Conservation (phyloP, 2,888 invertebrate species). For the Andricus curvator region DNA sequence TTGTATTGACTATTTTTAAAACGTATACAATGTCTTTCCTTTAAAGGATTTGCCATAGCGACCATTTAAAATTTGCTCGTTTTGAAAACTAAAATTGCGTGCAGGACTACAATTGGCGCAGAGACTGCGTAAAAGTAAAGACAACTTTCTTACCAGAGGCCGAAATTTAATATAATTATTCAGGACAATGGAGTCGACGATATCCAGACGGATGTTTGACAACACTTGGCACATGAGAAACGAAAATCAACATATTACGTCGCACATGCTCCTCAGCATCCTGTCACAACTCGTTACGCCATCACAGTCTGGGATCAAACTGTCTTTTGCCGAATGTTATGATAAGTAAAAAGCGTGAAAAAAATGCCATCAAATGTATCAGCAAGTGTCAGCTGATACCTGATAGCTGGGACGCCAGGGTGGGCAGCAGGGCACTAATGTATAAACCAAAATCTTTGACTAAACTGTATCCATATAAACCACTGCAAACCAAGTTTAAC, state of each 20-base stretch:
- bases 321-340: constrained; percentile 1
- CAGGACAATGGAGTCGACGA: constrained; percentile 47
- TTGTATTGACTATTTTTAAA: constrained; percentile 15
- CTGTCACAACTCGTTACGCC: constrained; percentile 2
- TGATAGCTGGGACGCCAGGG: neutral
- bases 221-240: constrained; percentile 19
- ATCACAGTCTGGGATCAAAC: neutral
- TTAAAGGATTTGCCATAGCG: neutral
- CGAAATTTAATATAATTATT: constrained; percentile 52
- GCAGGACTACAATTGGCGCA: neutral
- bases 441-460: no score
- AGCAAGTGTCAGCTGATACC: constrained; percentile 7
- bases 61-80: neutral
- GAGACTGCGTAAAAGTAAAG: constrained; percentile 36
- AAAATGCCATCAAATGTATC: neutral
- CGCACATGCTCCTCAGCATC: neutral
- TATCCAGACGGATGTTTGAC: constrained; percentile 30
- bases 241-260: constrained; percentile 51
- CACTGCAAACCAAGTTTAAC: no score
- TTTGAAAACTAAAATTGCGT: neutral
- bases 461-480: no score
- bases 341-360: constrained; percentile 5
- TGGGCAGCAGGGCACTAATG: no score
- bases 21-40: neutral
- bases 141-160: constrained; percentile 47